Conservation (phyloP, 1,140 invertebrate species). For the Conus betulinus region DNA sequence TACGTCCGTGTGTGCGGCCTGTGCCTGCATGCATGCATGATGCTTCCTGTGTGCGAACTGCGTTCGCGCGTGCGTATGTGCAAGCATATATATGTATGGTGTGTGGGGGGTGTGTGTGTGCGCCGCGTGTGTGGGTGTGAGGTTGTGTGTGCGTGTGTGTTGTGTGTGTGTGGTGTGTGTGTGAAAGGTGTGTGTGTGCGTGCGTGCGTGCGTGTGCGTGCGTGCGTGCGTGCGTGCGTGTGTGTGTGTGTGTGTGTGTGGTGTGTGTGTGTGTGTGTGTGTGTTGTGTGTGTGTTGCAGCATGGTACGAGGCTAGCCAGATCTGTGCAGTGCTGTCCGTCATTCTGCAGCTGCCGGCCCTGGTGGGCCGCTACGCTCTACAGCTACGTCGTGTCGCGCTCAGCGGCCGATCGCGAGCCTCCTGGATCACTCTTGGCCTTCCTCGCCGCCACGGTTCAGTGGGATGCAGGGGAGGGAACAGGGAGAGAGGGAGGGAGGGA, state of each 20-base stretch:
- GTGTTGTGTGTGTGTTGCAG: background rate
- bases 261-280: constrained; percentile 5
- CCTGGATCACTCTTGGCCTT: constrained; percentile 18
- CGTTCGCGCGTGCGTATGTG: too few relatives aligned
- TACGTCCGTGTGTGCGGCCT: too few relatives aligned
- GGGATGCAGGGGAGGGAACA: too few relatives aligned
- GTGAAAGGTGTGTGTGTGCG: background rate
- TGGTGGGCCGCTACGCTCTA: constrained; percentile 19
- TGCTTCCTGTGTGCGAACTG: too few relatives aligned
- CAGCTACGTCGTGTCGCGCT: constrained; percentile 15
- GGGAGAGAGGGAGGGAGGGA: too few relatives aligned
- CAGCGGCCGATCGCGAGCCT: constrained; percentile 12
- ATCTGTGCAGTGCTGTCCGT: constrained; percentile 21
- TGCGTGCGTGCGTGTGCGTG: background rate
- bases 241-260: background rate
- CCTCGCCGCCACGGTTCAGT: background rate
- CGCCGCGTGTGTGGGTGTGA: background rate
- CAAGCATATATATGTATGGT: background rate
- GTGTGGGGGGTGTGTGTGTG: background rate
- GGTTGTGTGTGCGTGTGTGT: background rate
- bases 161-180: too few relatives aligned
- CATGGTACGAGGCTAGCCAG: constrained; percentile 32
- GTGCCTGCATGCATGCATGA: too few relatives aligned
- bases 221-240: constrained; percentile 1
- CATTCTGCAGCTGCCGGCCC: background rate